Evolutionary conservation across 1,140 invertebrate genomes (phyloP).

Genomic region (Drosophila persimilis): DNA sequence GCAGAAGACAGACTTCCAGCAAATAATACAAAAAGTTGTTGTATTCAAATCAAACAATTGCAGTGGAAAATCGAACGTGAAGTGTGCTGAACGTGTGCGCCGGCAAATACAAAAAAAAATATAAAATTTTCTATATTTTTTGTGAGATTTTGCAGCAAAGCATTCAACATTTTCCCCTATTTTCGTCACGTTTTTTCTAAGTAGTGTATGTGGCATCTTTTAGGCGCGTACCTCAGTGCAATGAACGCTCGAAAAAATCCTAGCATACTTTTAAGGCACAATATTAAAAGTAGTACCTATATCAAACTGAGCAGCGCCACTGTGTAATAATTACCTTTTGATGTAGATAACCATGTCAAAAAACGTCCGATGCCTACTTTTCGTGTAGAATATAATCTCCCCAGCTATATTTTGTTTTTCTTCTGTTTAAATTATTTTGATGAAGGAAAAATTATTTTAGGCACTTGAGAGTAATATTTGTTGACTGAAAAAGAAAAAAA

Average conservation of each 20-base stretch:
- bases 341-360: too few relatives aligned
- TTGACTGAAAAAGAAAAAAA: neutral
- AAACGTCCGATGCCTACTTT: too few relatives aligned
- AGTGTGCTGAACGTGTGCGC: constrained; percentile 60
- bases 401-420: neutral
- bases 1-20: constrained; percentile 26
- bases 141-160: neutral
- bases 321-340: too few relatives aligned
- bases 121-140: neutral
- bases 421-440: neutral
- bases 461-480: too few relatives aligned
- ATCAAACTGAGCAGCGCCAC: too few relatives aligned
- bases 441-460: neutral
- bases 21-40: constrained; percentile 62
- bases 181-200: neutral
- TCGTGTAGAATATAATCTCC: too few relatives aligned
- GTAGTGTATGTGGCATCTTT: constrained; percentile 20
- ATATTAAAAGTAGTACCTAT: neutral
- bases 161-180: too few relatives aligned
- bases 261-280: constrained; percentile 14
- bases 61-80: constrained; percentile 78
- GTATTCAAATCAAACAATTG: constrained; percentile 78
- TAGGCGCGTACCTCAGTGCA: neutral
- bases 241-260: neutral
- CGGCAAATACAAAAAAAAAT: constrained; percentile 14